Evolutionary conservation across 2,113 vertebrate genomes (phyloP).

Genomic region (Geococcyx californianus): DNA sequence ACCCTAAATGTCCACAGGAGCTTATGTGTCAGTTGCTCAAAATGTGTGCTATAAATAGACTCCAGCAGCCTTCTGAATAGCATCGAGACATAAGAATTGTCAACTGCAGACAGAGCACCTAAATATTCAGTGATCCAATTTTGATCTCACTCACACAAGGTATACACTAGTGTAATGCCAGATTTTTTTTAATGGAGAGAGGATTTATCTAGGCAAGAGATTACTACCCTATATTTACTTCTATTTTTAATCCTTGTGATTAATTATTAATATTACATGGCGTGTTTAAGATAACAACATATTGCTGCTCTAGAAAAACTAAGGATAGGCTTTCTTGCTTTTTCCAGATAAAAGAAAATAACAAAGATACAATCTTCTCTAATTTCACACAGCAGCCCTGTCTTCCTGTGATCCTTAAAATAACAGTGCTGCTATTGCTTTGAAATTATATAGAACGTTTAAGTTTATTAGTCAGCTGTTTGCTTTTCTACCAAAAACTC

Average conservation of each 20-base stretch:
- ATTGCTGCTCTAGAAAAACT: conserved; percentile 14
- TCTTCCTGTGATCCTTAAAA: neutral
- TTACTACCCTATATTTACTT: conserved; percentile 36
- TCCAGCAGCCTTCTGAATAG: neutral
- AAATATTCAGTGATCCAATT: conserved; percentile 28
- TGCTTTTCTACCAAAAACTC: neutral
- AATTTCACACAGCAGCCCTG: neutral
- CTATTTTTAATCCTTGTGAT: conserved; percentile 58
- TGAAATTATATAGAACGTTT: neutral
- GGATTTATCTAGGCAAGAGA: neutral
- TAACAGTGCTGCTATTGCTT: neutral
- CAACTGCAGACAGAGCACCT: conserved; percentile 8
- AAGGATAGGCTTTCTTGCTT: neutral
- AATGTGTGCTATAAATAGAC: conserved; percentile 42
- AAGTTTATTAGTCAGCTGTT: neutral
- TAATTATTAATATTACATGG: conserved; percentile 54
- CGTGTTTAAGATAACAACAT: conserved; percentile 38
- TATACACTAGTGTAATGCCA: neutral
- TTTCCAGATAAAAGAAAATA: conserved; percentile 26
- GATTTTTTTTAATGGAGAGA: neutral
- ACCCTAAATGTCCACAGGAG: neutral
- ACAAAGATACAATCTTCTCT: neutral
- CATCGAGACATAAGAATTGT: neutral
- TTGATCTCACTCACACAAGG: neutral
- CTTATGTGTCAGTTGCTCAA: conserved; percentile 33